Base-by-base conservation (phyloP, 2,888 invertebrate species). In the Leptinotarsa juncta region DNA sequence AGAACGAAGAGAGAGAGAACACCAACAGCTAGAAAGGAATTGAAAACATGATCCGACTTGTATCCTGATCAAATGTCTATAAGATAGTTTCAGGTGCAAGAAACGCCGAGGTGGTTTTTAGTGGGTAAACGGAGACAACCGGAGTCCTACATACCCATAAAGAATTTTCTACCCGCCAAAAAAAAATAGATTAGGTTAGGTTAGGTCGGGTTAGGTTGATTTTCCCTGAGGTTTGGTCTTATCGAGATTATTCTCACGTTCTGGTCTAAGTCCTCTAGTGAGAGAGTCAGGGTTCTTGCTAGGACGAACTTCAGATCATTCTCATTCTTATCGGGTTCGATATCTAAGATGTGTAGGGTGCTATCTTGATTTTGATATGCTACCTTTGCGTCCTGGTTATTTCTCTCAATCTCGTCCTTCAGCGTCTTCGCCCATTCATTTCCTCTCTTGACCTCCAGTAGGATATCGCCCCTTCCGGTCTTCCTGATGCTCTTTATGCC, bases 401-500 rank as follows among this genome's bases (percentile, higher is more conserved):
- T 49, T 18, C 42, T 66, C 49, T 66, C 42, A 4, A 66, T 66
- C 12, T 2, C 20, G 10, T 26, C 66, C 49, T 66, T 48, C n/a
- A 66, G 20, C 18, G 66, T 49, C 66, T 66, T 42, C 20, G 66
- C 48, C 42, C 49, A 20, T 16, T 66, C 42, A 15, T 42, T 66
- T 48, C 66, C 66, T n/a, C 49, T 49, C 42, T 48, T 16, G 14
- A 66, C 66, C 48, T 66, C 66, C 16, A 66, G 12, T 48, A 66
- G 42, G n/a, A 66, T 49, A n/a, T 42, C 66, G 10, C 20, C 66
- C 49, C 5, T 42, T 42, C 48, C 66, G n/a, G 66, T 66, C 49
- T 66, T 66, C 48, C 66, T 32, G n/a, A 66, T 66, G 48, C 49
- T 66, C 49, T 66, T 49, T 32, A 66, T 20, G 5, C 49, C n/a